phyloP scores from a whole-genome alignment of 2,888 invertebrate genomes.

The Priocnemis perturbator region DNA sequence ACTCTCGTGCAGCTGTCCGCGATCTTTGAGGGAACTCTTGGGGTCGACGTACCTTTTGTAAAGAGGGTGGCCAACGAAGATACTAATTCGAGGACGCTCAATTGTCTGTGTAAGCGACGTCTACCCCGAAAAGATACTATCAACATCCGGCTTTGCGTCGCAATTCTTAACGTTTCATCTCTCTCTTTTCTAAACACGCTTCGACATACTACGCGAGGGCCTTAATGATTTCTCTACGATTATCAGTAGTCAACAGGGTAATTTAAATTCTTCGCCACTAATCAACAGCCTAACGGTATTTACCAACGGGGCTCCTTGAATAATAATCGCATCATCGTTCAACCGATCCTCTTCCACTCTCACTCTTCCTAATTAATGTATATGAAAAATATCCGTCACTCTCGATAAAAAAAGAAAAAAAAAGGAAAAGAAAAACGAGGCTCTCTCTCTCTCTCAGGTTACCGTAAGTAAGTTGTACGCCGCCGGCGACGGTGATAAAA shows the following conservation, averaged over 20 bases:
- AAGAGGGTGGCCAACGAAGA: too few relatives aligned
- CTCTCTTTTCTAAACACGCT: too few relatives aligned
- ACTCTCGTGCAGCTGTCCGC: too few relatives aligned
- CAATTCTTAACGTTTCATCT: too few relatives aligned
- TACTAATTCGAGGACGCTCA: too few relatives aligned
- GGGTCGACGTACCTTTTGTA: too few relatives aligned
- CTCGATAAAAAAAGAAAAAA: background rate
- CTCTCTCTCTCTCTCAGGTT: slow-evolving; percentile 1
- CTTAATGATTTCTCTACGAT: slow-evolving; percentile 7
- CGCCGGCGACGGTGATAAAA: too few relatives aligned
- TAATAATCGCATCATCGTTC: slow-evolving; percentile 7
- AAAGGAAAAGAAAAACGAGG: background rate
- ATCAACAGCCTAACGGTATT: slow-evolving; percentile 16
- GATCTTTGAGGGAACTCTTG: too few relatives aligned
- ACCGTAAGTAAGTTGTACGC: background rate
- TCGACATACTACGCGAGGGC: too few relatives aligned
- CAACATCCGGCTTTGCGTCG: too few relatives aligned
- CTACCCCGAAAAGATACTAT: too few relatives aligned
- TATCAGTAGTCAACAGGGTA: slow-evolving; percentile 19
- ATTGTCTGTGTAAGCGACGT: too few relatives aligned
- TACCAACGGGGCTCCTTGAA: background rate
- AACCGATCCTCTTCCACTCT: slow-evolving; percentile 10
- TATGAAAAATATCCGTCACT: slow-evolving; percentile 5
- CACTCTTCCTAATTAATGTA: slow-evolving; percentile 9
- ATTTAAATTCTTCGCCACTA: slow-evolving; percentile 14